Evolutionary conservation across 2,888 invertebrate species (phyloP), one percentile per base, ranked within the genome.

Genomic region (Caenorhabditis imperialis): DNA sequence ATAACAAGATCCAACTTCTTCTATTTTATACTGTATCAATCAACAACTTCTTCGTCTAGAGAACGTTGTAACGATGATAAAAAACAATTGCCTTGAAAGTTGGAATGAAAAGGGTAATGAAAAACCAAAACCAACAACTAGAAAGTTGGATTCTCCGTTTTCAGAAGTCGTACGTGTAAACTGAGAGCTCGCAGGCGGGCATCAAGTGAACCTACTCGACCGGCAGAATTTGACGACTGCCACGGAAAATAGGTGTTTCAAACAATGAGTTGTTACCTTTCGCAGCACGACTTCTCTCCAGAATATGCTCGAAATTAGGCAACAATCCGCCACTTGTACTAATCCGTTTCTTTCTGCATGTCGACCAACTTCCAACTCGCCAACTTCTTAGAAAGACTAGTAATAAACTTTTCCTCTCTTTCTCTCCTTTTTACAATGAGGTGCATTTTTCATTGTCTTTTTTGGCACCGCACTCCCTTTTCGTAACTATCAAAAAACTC

Each of bases 321-420:
- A 45, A 33, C 20, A 20, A 12, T 23, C 53, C 20, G 16, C 63
- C 63, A 54, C 63, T 63, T 63, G 54, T 55, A 55, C 54, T 63
- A 63, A 63, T 63, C 63, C 54, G 48, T 14, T 50, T 50, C n/a
- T 16, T 47, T 54, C 53, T 47, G 47, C 48, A 50, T 22, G 22
- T 50, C 37, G 10, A 50, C 54, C 37, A 53, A 47, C 53, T 35
- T 47, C 62, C 47, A 47, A 10, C 18, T 35, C 20, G 30, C 33
- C 38, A 50, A 33, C 45, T 50, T 50, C 20, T 23, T 1, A 45
- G 23, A 45, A 20, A n/a, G n/a, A n/a, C n/a, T n/a, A n/a, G 12
- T 12, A 23, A 20, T 7, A 3, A 5, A 18, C 7, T 42, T 18
- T 18, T 23, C 12, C 14, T 12, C 45, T 45, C 14, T 20, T 42